Evolutionary conservation across 2,888 invertebrate species (phyloP), one percentile per base, ranked within the genome.

Genomic region (Scaptomyza polygonia): DNA sequence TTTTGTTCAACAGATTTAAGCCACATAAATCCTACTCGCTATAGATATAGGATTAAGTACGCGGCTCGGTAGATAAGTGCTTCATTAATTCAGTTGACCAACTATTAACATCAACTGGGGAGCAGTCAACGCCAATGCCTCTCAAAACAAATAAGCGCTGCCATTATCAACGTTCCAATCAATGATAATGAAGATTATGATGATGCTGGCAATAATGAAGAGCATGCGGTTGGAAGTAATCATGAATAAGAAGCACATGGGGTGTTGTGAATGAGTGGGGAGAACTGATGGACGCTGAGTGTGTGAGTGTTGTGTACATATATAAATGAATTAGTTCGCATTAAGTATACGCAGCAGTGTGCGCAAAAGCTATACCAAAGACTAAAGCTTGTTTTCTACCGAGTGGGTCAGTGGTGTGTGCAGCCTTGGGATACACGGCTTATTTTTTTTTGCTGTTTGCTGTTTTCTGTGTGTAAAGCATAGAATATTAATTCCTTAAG

Each of bases 401-500:
- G 32, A 30, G 29, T 36, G 21, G 32, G 47, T 42, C 21, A 16
- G 12, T 11, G 9, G 32, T 49, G 36, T 56, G 48, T 52, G 62
- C 54, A 66, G 69, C 72, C 72, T 75, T 62, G 72, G 76, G 63
- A 78, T 75, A 77, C 81, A 75, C 72, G 55, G 69, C 34, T n/a
- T n/a, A n/a, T n/a, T n/a, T n/a, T n/a, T n/a, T n/a, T n/a, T n/a
- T n/a, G n/a, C n/a, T 77, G 64, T 55, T 27, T 57, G 34, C 65
- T 42, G 36, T 39, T 39, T 16, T 42, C 48, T 39, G 51, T 79
- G 72, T 83, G 88, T 70, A 67, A 72, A 67, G 75, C 87, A 67
- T 77, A 69, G 88, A 88, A 84, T 84, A 84, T 84, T 88, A 84
- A 84, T 84, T 80, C 73, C 85, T 77, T 80, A 88, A 88, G 87